Percentiles rank a stretch among this genome's conserved stretches.
phyloP scores from a whole-genome alignment of 2,888 invertebrate genomes.

The Cataglyphis livida region DNA sequence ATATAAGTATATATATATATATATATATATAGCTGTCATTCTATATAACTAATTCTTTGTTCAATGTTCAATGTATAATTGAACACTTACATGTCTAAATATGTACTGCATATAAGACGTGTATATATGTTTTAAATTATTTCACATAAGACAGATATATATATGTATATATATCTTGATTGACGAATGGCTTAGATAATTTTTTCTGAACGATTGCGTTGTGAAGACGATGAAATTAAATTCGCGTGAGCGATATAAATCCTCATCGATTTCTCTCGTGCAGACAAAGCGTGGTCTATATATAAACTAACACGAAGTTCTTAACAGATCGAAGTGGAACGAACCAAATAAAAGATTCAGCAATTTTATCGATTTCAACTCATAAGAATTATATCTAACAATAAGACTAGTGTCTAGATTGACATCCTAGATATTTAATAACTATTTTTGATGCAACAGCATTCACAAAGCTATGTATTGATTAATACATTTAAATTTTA shows the following conservation, averaged over 20 bases:
- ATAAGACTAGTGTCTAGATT: background rate
- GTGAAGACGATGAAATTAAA: slow-evolving; percentile 16
- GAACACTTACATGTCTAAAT: background rate
- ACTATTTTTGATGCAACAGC: background rate
- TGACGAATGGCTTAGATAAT: background rate
- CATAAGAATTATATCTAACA: background rate
- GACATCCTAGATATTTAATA: background rate
- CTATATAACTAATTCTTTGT: slow-evolving; percentile 11
- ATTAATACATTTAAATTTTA: background rate
- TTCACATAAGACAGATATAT: background rate
- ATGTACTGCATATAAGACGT: background rate
- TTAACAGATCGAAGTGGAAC: slow-evolving; percentile 1
- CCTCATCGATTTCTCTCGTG: background rate
- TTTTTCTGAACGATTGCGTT: background rate
- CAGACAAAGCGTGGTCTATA: background rate
- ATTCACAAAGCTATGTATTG: background rate
- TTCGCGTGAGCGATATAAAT: background rate
- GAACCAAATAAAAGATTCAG: slow-evolving; percentile 28
- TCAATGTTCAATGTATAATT: slow-evolving; percentile 27
- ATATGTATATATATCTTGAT: background rate
- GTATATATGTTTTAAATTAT: background rate
- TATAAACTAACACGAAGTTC: background rate
- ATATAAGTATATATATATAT: background rate
- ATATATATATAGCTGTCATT: background rate
- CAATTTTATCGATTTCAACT: slow-evolving; percentile 33